Conservation (phyloP, 2,797 vertebrate genomes). For the Hafferia zeledoni region DNA sequence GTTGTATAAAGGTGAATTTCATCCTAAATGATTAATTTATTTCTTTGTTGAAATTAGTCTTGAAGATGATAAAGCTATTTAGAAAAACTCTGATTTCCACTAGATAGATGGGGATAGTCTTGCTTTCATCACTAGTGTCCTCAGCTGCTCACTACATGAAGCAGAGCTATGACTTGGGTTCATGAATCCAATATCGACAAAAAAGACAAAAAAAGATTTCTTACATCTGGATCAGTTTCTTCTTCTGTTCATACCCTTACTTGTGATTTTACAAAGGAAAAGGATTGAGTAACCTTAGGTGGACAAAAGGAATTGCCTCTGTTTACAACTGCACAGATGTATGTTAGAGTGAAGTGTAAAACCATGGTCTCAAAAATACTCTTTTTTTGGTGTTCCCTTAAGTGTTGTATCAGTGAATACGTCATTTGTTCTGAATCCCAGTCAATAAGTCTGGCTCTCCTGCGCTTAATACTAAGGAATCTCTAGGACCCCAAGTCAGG, state of each 20-base stretch:
- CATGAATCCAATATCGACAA: accelerated
- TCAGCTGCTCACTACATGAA: neutral
- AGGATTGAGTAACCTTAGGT: neutral
- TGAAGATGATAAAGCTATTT: neutral
- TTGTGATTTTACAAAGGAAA: neutral
- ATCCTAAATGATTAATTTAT: neutral
- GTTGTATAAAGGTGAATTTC: neutral
- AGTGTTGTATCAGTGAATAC: neutral
- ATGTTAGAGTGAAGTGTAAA: neutral
- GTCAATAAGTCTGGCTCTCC: neutral
- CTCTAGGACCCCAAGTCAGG: neutral
- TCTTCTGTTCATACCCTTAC: neutral
- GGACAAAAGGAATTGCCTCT: neutral
- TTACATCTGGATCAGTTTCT: neutral
- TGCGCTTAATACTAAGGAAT: neutral
- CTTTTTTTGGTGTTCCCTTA: neutral
- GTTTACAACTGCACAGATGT: accelerated
- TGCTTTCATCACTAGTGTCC: neutral
- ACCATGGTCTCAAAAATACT: neutral
- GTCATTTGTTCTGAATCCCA: neutral
- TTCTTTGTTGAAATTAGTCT: neutral
- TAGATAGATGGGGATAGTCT: neutral
- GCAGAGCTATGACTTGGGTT: neutral
- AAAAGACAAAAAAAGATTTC: neutral
- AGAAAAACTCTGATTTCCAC: neutral